Evolutionary conservation across 2,888 invertebrate genomes (phyloP).

Genomic region (Cabera pusaria): DNA sequence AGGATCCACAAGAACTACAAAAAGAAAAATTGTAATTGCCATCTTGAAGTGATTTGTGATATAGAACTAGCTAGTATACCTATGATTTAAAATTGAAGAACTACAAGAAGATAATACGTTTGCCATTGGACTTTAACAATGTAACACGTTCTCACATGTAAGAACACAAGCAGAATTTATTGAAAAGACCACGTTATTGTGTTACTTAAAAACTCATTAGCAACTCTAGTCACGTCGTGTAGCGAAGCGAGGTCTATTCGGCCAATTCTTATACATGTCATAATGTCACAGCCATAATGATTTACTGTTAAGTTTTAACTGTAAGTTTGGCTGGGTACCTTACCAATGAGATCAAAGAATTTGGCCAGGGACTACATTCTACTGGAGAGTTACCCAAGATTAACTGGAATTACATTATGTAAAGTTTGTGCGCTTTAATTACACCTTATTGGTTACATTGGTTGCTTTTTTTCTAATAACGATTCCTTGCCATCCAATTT

Average conservation of each 20-base stretch:
- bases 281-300: constrained; percentile 53
- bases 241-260: constrained; percentile 63
- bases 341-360: constrained; percentile 27
- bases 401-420: constrained; percentile 17
- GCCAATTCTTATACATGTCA: constrained; percentile 61
- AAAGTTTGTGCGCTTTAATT: constrained; percentile 17
- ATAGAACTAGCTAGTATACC: too few relatives aligned
- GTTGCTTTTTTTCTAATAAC: constrained; percentile 10
- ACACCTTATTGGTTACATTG: constrained; percentile 11
- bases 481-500: constrained; percentile 8
- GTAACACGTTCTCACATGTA: constrained; percentile 14
- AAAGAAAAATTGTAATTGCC: too few relatives aligned
- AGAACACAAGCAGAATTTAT: constrained; percentile 34
- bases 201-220: constrained; percentile 49
- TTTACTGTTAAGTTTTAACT: constrained; percentile 53
- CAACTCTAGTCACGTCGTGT: constrained; percentile 63
- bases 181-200: constrained; percentile 41
- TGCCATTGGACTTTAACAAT: too few relatives aligned
- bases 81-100: constrained; percentile 1
- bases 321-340: constrained; percentile 20
- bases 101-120: too few relatives aligned
- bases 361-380: constrained; percentile 20
- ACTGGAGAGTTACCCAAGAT: constrained; percentile 11
- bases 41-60: too few relatives aligned
- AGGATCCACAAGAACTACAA: too few relatives aligned